Conservation (phyloP, 2,797 vertebrate species). For the Setipinna tenuifilis region DNA sequence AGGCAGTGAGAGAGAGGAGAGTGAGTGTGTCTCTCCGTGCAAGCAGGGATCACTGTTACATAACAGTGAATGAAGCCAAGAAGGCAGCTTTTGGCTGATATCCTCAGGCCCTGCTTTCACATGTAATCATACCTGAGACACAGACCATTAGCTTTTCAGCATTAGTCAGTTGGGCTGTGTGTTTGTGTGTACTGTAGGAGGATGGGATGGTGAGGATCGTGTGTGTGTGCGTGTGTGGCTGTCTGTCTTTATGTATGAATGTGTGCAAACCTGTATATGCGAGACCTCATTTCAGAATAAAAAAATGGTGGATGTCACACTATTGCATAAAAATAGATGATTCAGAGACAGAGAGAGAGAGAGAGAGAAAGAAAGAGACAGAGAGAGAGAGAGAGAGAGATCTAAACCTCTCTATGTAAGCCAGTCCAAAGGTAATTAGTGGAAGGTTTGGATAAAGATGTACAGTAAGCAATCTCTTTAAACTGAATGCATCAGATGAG, state of each 20-base stretch:
- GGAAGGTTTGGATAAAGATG: not conserved
- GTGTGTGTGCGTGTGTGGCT: not conserved
- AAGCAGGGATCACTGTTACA: slow-evolving; percentile 22
- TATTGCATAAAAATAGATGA: slow-evolving; percentile 17
- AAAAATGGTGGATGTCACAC: not conserved
- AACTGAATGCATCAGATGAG: not conserved
- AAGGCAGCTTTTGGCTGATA: not conserved
- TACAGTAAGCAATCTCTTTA: not conserved
- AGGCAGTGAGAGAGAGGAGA: not conserved
- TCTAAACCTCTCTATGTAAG: not conserved
- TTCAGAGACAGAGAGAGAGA: not conserved
- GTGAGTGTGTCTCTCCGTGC: not conserved
- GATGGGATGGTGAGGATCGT: not conserved
- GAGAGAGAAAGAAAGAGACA: slow-evolving; percentile 5
- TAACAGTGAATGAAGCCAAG: slow-evolving; percentile 20
- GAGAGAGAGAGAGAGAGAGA: not conserved
- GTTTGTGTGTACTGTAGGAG: too few species aligned
- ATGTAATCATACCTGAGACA: slow-evolving; percentile 10
- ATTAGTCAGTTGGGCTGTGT: not conserved
- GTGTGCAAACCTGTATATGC: not conserved
- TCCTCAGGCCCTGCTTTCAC: slow-evolving; percentile 24
- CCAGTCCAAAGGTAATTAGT: not conserved
- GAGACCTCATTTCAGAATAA: not conserved
- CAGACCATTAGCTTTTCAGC: slow-evolving; percentile 26
- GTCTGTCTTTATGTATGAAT: not conserved